Base-by-base conservation (phyloP, 2,888 invertebrate species). In the Hipparchia semele region DNA sequence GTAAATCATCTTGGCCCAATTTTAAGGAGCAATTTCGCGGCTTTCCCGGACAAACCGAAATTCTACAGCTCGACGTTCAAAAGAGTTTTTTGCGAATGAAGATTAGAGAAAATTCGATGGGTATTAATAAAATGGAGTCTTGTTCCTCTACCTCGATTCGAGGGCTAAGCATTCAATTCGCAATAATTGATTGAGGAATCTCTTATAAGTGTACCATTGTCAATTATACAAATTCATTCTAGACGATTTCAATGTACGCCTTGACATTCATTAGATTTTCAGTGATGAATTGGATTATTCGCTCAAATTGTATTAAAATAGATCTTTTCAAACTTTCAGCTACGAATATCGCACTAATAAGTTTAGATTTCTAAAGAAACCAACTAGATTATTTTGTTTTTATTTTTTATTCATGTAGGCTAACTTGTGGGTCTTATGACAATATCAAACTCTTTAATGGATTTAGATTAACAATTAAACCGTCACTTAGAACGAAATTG, bases 31-130 rank as follows among this genome's bases (percentile, higher is more conserved):
- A 79, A 77, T 77, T 76, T 75, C 68, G 73, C 72, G 74, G 73
- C 74, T 76, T 78, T 75, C 73, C 68, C 72, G 76, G 58, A 33
- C 58, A 69, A 76, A 72, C 76, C 76, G 75, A 78, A 78, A 80
- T 79, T 78, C 76, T 77, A 73, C 73, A 75, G 76, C 77, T 75
- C 74, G 75, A 33, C 64, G 23, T 79, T 82, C 77, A 78, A 78
- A 76, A 76, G 76, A 69, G 69, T 76, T 76, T 80, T 79, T 81
- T 79, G 78, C 80, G 80, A 82, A 81, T 81, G 79, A 79, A 81
- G 79, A 75, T 78, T 75, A 73, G 74, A 74, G 71, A 62, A 75
- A 76, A 76, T 75, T 76, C 72, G 76, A 71, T 68, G 75, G 73
- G 70, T 71, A 74, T 75, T 75, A 72, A 72, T 72, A 75, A 74